Base-by-base conservation (phyloP, 2,113 vertebrate genomes). In the Hypomesus transpacificus region DNA sequence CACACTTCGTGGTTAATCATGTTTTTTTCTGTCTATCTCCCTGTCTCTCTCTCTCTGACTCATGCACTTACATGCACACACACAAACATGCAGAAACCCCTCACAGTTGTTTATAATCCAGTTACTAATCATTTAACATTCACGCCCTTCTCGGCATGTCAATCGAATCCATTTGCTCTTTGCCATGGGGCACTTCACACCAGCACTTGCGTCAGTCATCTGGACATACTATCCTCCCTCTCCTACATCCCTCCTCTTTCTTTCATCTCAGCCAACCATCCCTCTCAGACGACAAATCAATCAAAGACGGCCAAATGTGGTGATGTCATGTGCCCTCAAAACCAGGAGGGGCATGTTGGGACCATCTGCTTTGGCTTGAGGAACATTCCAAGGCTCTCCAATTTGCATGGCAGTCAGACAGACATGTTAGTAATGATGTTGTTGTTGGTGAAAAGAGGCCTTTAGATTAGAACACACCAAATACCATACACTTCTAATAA, bases 361-460 rank as follows among this genome's bases (percentile, higher is more conserved):
- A 80, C 86, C 89, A 89, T 88, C 89, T 91, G 88, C 81, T 85
- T 73, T 59, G 31, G 68, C 80, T 73, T 78, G 80, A 56, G 80
- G 81, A 84, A 84, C 88, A 88, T 89, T 89, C 87, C 88, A 76
- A 65, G 13, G 76, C 80, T 74, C 78, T 81, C 79, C 78, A 85
- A 88, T 87, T 91, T 90, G 82, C 87, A 89, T 82, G 87, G 86
- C 76, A 88, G 87, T 90, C 86, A 85, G 79, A 76, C 22, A 2
- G 68, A 81, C 71, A 68, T 85, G 82, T 84, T 78, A 84, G 86
- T 75, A 62, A 69, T 75, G 51, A 79, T 83, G 76, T 76, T 20
- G 5, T 65, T 34, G n/a, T 50, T n/a, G 20, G 31, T 56, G 17
- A 8, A 63, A 28, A n/a, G 61, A 16, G 17, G 22, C 8, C 39